These are phyloP conservation scores for Brachionus plicatilis DNA, from an alignment of 1,140 invertebrate genomes.

Conservation along the genomic window DNA sequence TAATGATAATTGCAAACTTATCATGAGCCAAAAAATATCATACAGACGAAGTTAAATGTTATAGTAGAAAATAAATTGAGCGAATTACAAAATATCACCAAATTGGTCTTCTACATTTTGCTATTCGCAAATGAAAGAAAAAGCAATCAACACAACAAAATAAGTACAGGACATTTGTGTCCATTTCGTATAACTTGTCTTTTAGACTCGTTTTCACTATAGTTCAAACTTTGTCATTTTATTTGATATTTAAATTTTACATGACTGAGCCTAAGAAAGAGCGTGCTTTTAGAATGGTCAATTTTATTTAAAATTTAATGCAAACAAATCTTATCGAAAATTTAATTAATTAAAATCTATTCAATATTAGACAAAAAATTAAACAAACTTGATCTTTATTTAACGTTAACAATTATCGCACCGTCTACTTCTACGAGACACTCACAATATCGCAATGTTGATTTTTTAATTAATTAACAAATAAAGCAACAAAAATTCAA, in stretches of 20 bases:
- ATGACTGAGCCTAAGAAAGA: neutral
- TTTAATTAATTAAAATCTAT: neutral
- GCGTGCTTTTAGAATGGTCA: neutral
- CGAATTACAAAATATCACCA: constrained; percentile 23
- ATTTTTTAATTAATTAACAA: neutral
- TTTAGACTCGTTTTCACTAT: neutral
- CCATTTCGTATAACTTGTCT: neutral
- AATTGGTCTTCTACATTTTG: neutral
- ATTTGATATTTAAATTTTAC: constrained; percentile 13
- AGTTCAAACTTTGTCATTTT: constrained; percentile 18
- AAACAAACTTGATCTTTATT: neutral
- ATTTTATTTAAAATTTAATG: neutral
- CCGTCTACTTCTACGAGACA: neutral
- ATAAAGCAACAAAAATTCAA: neutral
- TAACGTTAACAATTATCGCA: neutral
- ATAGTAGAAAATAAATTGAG: neutral
- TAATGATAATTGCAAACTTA: constrained; percentile 21
- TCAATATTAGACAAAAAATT: neutral
- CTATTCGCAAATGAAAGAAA: neutral
- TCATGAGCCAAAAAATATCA: constrained; percentile 12
- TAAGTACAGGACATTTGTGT: neutral
- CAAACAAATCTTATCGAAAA: neutral
- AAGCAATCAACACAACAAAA: neutral
- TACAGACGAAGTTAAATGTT: constrained; percentile 3
- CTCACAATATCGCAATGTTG: too few relatives aligned